Percentiles rank a stretch among this genome's conserved stretches.
These are phyloP conservation scores for Elysia chlorotica DNA, from an alignment of 1,140 invertebrate species.

Conservation along the genomic window DNA sequence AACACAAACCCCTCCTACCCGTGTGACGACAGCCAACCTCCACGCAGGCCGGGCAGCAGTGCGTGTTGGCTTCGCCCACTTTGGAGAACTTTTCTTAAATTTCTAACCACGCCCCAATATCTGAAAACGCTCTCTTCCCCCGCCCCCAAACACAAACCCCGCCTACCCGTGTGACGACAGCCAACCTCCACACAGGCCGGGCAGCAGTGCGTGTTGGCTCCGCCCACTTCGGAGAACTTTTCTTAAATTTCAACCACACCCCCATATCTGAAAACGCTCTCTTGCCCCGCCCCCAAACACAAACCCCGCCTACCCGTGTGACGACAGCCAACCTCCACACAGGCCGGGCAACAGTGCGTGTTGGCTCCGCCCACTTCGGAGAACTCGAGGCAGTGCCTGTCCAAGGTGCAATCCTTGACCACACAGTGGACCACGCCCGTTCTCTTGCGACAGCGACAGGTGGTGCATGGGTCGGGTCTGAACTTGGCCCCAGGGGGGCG, in stretches of 20 bases:
- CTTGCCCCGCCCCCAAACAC: too few species aligned
- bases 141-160: too few species aligned
- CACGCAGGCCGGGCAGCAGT: not conserved
- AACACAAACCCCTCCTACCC: too few species aligned
- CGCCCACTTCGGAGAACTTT: not conserved
- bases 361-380: not conserved
- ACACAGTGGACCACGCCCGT: not conserved
- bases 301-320: not conserved
- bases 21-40: not conserved
- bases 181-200: not conserved
- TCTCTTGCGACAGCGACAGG: not conserved
- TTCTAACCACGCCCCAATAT: too few species aligned
- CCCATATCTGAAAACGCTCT: too few species aligned
- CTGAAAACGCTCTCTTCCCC: too few species aligned
- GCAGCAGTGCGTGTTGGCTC: too few species aligned
- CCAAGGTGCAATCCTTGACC: not conserved
- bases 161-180: not conserved
- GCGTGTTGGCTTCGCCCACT: too few species aligned
- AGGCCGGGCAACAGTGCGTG: not conserved
- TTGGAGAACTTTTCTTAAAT: not conserved
- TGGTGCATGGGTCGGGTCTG: not conserved
- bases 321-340: not conserved
- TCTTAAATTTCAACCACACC: too few species aligned
- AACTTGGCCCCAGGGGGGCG: not conserved
- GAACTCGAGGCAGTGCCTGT: conserved; percentile 1